Base-by-base conservation (phyloP, 2,888 invertebrate genomes). In the Euplexia lucipara region DNA sequence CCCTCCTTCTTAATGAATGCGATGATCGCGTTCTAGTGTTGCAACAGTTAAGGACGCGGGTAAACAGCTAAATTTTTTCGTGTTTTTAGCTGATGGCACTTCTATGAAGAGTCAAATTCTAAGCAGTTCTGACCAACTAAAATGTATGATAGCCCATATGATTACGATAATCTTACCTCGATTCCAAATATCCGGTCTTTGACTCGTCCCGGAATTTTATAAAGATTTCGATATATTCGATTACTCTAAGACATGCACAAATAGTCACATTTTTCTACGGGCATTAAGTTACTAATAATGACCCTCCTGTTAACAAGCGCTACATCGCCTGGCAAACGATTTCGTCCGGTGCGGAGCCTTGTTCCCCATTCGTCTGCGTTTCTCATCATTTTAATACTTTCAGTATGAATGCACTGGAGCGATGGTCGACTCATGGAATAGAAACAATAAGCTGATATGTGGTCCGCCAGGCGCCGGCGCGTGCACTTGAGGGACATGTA, bases 401-500 rank as follows among this genome's bases (percentile, higher is more conserved):
- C 32, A 22, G 53, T 63, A 41, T 30, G 20, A 34, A 26, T 7
- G 34, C n/a, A 41, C 49, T 41, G 20, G 52, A 5, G n/a, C 30
- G 6, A 32, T 22, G 22, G 14, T 12, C 5, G 39, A 30, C 26
- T 35, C 35, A 14, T 10, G 14, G 12, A 14, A 16, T 14, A 14
- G 45, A 20, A 14, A 44, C 16, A 30, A 47, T 10, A 47, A 16
- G 9, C 20, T 14, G 22, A 18, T 20, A n/a, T 18, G 30, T 34
- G 30, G 32, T 16, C 34, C 8, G n/a, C n/a, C n/a, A n/a, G n/a
- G n/a, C n/a, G n/a, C n/a, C n/a, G n/a, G n/a, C n/a, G n/a, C n/a
- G n/a, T n/a, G n/a, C n/a, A n/a, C 18, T 20, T 18, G 34, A 20
- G 14, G 47, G 53, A 65, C 68, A 61, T 48, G 20, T 62, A 80